Conservation (phyloP, 1,140 invertebrate genomes). For the Ceratitis capitata region DNA sequence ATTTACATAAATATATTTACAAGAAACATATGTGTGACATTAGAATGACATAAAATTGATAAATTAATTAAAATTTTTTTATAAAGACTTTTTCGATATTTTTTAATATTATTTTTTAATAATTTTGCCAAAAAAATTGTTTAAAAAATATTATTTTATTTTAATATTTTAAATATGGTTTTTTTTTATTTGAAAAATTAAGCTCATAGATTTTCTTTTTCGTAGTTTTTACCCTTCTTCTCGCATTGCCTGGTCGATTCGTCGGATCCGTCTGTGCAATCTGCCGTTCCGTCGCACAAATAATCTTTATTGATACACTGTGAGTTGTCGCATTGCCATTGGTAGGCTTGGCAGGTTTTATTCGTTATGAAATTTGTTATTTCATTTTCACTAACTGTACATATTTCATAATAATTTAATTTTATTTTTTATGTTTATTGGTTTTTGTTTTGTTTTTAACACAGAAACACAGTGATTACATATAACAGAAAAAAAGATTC, state of each 20-base stretch:
- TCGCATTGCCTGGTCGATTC: slow-evolving; percentile 64
- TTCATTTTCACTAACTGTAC: not conserved
- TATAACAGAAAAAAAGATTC: not conserved
- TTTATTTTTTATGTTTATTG: not conserved
- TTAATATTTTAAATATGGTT: not conserved
- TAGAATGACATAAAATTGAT: not conserved
- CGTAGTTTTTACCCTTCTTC: slow-evolving; percentile 38
- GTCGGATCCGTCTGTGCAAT: slow-evolving; percentile 77
- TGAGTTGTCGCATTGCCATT: slow-evolving; percentile 65
- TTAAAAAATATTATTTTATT: not conserved
- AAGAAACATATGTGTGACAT: not conserved
- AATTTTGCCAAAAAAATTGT: not conserved
- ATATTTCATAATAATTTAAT: not conserved
- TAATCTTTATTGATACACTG: slow-evolving; percentile 62
- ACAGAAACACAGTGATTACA: slow-evolving; percentile 8
- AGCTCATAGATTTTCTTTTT: not conserved
- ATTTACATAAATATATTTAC: not conserved
- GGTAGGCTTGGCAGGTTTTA: slow-evolving; percentile 44
- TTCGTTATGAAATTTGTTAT: not conserved
- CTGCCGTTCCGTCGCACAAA: slow-evolving; percentile 72
- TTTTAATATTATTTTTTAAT: too few species aligned
- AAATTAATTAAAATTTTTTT: not conserved
- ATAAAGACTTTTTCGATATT: too few species aligned
- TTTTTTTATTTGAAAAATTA: not conserved
- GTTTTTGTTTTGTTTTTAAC: not conserved